Percentiles rank a stretch among this genome's conserved stretches.
Evolutionary conservation across 2,113 vertebrate species (phyloP).

Genomic region (Bettongia penicillata): DNA sequence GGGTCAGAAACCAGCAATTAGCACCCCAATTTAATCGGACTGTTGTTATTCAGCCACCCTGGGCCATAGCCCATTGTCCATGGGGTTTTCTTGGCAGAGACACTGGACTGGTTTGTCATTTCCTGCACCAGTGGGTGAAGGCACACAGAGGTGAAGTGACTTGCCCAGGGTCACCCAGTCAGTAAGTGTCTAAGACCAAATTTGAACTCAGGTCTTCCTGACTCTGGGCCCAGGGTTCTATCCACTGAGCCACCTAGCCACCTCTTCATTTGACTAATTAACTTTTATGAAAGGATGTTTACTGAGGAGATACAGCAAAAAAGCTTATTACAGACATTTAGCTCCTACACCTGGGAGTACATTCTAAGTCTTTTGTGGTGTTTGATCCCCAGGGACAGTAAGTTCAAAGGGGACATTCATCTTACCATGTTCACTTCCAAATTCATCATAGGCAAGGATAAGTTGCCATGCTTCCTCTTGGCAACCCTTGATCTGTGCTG

Average conservation of each 20-base stretch:
- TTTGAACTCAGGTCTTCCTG: background rate
- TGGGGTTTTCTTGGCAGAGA: background rate
- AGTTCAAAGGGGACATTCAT: background rate
- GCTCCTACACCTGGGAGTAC: too few species aligned
- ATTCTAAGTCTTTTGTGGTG: background rate
- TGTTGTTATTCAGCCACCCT: too few species aligned
- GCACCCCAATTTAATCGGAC: background rate
- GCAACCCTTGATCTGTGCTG: background rate
- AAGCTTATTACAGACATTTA: background rate
- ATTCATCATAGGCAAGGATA: background rate
- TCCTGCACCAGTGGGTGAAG: background rate
- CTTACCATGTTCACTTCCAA: background rate
- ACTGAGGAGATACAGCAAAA: background rate
- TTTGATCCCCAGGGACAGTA: background rate
- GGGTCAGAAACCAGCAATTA: background rate
- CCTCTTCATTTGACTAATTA: background rate
- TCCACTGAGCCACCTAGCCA: background rate
- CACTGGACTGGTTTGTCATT: background rate
- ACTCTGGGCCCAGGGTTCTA: background rate
- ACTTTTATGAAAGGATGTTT: background rate
- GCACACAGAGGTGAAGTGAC: background rate
- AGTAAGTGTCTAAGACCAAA: background rate
- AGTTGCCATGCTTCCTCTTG: background rate
- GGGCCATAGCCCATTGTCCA: too few species aligned
- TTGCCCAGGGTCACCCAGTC: background rate